These are phyloP conservation scores for Cisticola juncidis DNA, from an alignment of 2,113 vertebrate genomes.

Conservation along the genomic window DNA sequence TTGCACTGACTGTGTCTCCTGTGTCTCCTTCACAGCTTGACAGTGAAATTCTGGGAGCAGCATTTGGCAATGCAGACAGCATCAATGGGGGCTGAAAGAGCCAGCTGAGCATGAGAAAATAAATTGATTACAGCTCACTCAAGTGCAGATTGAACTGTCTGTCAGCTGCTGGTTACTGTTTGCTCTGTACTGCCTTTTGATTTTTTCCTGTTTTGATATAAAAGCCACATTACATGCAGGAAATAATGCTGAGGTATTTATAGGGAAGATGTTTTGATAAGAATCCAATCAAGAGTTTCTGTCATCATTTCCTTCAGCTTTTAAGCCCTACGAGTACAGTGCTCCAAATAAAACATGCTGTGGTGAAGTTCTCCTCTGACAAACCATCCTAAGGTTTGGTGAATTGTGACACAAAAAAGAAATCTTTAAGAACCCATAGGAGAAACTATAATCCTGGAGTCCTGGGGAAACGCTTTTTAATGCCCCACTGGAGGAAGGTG, in stretches of 20 bases:
- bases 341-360: constrained; percentile 3
- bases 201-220: background rate
- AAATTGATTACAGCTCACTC: background rate
- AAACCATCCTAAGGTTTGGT: background rate
- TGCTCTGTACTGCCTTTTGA: background rate
- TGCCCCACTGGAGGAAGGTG: background rate
- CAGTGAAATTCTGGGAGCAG: background rate
- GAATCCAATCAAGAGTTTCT: background rate
- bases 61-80: background rate
- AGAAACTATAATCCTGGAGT: background rate
- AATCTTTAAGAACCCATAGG: background rate
- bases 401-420: background rate
- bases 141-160: background rate
- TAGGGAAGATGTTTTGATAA: background rate
- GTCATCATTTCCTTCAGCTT: background rate
- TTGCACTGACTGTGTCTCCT: background rate
- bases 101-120: background rate
- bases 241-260: background rate
- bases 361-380: background rate
- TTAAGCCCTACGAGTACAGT: background rate
- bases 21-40: background rate
- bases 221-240: background rate
- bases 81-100: background rate
- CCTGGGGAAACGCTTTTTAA: background rate
- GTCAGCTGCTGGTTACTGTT: background rate